Evolutionary conservation across 2,888 invertebrate genomes (phyloP), one percentile per base, ranked within the genome.

Genomic region (Sphecodes monilicornis): DNA sequence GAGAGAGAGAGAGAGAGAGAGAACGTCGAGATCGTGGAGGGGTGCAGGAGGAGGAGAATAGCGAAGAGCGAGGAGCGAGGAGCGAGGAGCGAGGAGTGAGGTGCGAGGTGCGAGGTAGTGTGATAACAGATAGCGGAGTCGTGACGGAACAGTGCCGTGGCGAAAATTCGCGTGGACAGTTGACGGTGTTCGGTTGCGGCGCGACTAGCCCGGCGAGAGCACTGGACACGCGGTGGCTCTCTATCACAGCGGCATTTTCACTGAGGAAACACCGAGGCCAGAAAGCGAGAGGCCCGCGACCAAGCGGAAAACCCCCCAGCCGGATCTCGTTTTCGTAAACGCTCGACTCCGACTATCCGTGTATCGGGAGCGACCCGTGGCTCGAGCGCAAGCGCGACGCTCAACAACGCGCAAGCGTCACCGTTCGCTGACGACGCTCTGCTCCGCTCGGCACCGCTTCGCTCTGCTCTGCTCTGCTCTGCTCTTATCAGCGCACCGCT

Each of bases 201-300:
- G 85, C 87, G 86, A 75, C 89, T 70, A 86, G 85, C 86, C 81
- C 88, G 80, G 73, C 76, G 78, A 86, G 88, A 88, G 82, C 82
- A 89, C 90, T 89, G 90, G 90, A 85, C 87, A 89, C 89, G 90
- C 87, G 88, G 84, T 68, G 36, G 36, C 87, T 88, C 85, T 82
- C 87, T 88, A 86, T 91, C 91, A 88, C 86, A 91, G 91, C 91
- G 90, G 91, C 91, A 92, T 91, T 92, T 91, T 91, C 89, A 92
- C 91, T 91, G 86, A 86, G 75, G 80, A 82, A 86, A 86, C 86
- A 57, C 76, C 78, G 76, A 75, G 85, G 79, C 78, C 86, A 68
- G 82, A 84, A 74, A 82, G 82, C 80, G 89, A 86, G 88, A 86
- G 83, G 82, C 80, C 86, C 84, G 70, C 81, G 73, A 86, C 73